Base-by-base conservation (phyloP, 2,797 vertebrate genomes). In the Myiothlypis coronata region DNA sequence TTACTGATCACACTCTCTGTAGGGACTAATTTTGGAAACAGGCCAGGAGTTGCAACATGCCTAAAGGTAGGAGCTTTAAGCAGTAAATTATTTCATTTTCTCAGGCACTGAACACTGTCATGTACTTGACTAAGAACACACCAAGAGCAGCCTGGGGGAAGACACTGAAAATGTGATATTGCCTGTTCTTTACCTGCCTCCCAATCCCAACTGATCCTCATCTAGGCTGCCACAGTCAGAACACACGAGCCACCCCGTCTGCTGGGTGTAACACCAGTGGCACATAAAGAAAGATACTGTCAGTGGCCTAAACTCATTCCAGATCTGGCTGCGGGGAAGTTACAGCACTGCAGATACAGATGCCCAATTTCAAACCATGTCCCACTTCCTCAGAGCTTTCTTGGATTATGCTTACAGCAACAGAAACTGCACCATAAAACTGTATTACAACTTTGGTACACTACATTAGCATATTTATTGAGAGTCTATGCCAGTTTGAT, bases 361-460 rank as follows among this genome's bases (percentile, higher is more conserved):
- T 57, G 92, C 74, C 80, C 87, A 76, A 82, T 30, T 89, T 70
- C 57, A 87, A 91, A 91, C 67, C 75, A 81, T 19, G 41, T 83
- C 49, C 75, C 44, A 39, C 84, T 84, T 95, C 90, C 83, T 95
- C 60, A 44, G 67, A 79, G 74, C 35, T 69, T 49, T 59, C 70
- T 32, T 87, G 47, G 57, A 89, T 71, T 43, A 53, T 77, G 63
- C 84, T 84, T 90, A 89, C 70, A 70, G 84, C 71, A 69, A 87
- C 72, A 87, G 53, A 81, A 93, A 78, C 65, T 69, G 44, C 37
- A 74, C 59, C 5, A 2, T 67, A 81, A 59, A 95, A 92, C 91
- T 76, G 63, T 9, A 65, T 68, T 39, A 70, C 32, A 87, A 87
- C 86, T 95, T 88, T 3, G 50, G 56, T 20, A 61, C 39, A 21